Evolutionary conservation across 2,888 invertebrate genomes (phyloP).

Genomic region (Tolmerus cingulatus): DNA sequence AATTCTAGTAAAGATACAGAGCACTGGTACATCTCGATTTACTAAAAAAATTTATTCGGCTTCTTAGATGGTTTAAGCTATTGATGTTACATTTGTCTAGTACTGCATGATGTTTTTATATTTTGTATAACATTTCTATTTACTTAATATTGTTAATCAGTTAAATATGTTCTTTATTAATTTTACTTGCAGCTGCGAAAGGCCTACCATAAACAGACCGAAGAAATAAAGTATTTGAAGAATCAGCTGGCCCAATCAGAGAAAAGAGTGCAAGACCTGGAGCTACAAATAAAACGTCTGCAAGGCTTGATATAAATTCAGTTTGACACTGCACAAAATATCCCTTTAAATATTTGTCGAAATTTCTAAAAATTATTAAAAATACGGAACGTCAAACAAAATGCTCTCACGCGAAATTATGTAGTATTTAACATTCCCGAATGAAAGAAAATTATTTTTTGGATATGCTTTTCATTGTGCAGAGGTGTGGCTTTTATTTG

Average conservation of each 20-base stretch:
- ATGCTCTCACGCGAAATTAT: background rate
- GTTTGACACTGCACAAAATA: background rate
- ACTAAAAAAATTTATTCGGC: background rate
- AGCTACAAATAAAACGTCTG: conserved; percentile 71
- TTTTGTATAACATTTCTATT: background rate
- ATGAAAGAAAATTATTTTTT: background rate
- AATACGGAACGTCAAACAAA: background rate
- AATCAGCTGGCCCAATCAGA: conserved; percentile 82
- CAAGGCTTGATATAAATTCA: conserved; percentile 30
- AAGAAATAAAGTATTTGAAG: conserved; percentile 79
- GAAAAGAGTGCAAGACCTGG: conserved; percentile 80
- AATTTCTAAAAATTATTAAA: background rate
- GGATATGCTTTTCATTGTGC: background rate
- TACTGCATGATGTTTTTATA: background rate
- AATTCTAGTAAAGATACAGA: background rate
- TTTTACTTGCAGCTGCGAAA: conserved; percentile 70
- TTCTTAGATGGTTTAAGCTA: background rate
- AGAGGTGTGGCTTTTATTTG: background rate
- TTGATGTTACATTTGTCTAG: background rate
- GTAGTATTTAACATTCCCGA: background rate
- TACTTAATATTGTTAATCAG: background rate
- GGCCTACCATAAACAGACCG: conserved; percentile 79
- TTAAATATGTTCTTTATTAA: background rate
- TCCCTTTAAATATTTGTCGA: background rate
- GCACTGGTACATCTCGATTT: background rate